A percentile compares a stretch with the other conserved stretches of the same genome.
These are phyloP conservation scores for Nannospalax galili DNA, from an alignment of 2,113 vertebrate genomes.

Conservation along the genomic window DNA sequence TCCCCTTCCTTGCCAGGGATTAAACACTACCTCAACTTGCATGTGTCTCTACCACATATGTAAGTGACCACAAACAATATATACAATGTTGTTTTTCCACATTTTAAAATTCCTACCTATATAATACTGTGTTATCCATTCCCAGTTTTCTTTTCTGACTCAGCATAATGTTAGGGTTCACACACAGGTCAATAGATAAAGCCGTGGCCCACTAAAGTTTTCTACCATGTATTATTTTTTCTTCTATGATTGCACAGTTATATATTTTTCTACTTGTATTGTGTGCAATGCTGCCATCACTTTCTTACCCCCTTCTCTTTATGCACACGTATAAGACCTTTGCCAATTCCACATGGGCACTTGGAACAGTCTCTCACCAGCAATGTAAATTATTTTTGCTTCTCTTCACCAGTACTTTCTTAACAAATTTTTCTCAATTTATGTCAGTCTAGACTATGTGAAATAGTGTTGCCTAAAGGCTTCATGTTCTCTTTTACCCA, in stretches of 20 bases:
- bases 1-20: no score
- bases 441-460: background rate
- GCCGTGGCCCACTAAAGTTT: background rate
- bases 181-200: background rate
- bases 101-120: background rate
- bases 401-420: background rate
- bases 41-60: background rate
- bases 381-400: background rate
- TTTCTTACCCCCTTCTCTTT: background rate
- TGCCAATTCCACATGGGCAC: background rate
- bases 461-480: background rate
- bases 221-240: background rate
- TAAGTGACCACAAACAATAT: background rate
- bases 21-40: background rate
- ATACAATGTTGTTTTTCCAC: background rate
- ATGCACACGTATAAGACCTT: background rate
- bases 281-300: background rate
- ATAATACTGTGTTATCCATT: background rate
- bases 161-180: background rate
- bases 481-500: background rate
- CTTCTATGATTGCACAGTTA: background rate
- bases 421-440: background rate
- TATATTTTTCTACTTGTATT: background rate
- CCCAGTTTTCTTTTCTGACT: background rate
- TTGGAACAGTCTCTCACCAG: background rate